These are phyloP conservation scores for Lithosia quadra DNA, from an alignment of 2,888 invertebrate genomes.

Conservation along the genomic window DNA sequence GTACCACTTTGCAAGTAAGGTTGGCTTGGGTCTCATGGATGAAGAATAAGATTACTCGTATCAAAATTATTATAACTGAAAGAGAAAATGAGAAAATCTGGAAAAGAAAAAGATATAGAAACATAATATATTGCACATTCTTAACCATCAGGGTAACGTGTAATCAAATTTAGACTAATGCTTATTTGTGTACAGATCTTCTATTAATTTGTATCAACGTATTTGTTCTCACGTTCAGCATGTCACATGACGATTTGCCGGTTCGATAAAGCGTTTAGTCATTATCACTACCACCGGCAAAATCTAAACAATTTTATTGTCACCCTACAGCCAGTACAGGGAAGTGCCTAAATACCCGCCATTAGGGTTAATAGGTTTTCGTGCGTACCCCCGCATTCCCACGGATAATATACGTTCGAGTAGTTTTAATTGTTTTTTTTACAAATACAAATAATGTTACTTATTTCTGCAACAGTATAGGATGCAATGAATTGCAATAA, in stretches of 20 bases:
- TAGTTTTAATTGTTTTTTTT: background rate
- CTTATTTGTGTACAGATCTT: background rate
- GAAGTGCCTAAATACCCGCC: conserved; percentile 56
- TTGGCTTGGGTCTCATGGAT: background rate
- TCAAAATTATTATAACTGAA: too few relatives aligned
- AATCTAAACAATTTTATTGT: conserved; percentile 52
- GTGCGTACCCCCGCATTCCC: conserved; percentile 65
- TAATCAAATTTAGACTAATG: background rate
- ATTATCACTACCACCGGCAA: conserved; percentile 59
- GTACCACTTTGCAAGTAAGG: too few relatives aligned
- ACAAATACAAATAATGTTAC: background rate
- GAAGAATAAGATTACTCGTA: background rate
- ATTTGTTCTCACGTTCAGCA: conserved; percentile 48
- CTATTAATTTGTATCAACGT: background rate
- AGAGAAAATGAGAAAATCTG: too few relatives aligned
- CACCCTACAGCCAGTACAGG: conserved; percentile 33
- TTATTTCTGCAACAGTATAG: background rate
- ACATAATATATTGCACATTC: too few relatives aligned
- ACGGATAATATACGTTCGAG: conserved; percentile 51
- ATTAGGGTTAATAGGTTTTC: conserved; percentile 69
- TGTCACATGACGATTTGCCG: conserved; percentile 68
- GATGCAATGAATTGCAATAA: background rate
- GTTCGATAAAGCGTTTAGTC: conserved; percentile 68
- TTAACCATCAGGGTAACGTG: background rate
- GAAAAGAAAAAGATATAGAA: too few relatives aligned